Conservation (phyloP, 2,888 invertebrate species). For the Poecilobothrus nobilitatus region DNA sequence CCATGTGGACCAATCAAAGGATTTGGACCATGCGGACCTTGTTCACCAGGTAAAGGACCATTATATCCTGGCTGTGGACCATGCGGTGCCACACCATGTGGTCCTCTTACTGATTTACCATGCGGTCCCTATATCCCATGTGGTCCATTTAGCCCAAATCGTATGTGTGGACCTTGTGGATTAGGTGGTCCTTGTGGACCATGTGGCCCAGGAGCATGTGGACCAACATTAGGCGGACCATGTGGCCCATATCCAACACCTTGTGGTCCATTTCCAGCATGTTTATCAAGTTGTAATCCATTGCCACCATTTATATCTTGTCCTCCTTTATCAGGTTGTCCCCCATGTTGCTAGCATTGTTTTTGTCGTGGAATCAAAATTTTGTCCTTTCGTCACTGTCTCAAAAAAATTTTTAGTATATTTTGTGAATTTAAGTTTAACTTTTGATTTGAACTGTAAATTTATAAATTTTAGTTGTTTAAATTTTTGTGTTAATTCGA, state of each 20-base stretch:
- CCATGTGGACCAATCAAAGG: conserved; percentile 22
- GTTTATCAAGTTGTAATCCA: neutral
- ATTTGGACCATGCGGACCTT: conserved; percentile 27
- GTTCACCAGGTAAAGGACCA: conserved; percentile 27
- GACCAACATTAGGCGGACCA: conserved; percentile 16
- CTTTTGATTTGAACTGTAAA: too few species aligned
- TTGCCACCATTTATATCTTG: neutral
- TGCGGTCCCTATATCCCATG: conserved; percentile 26
- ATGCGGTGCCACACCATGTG: conserved; percentile 23
- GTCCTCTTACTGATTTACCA: conserved; percentile 30
- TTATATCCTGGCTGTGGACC: conserved; percentile 20
- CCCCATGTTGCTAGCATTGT: too few species aligned
- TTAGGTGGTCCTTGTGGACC: conserved; percentile 25
- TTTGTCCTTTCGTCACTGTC: too few species aligned
- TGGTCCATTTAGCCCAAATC: conserved; percentile 25
- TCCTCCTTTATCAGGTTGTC: neutral
- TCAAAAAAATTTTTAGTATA: too few species aligned
- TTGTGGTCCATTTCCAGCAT: conserved; percentile 18
- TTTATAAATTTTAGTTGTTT: too few species aligned
- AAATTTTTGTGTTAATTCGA: too few species aligned
- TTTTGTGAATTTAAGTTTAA: too few species aligned
- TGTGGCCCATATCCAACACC: conserved; percentile 24
- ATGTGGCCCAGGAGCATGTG: conserved; percentile 24
- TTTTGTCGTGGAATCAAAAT: too few species aligned
- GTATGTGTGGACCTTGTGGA: conserved; percentile 30